A percentile compares a stretch with the other conserved stretches of the same genome.
These are phyloP conservation scores for Calidris pugnax DNA, from an alignment of 2,113 vertebrate genomes.

Conservation along the genomic window DNA sequence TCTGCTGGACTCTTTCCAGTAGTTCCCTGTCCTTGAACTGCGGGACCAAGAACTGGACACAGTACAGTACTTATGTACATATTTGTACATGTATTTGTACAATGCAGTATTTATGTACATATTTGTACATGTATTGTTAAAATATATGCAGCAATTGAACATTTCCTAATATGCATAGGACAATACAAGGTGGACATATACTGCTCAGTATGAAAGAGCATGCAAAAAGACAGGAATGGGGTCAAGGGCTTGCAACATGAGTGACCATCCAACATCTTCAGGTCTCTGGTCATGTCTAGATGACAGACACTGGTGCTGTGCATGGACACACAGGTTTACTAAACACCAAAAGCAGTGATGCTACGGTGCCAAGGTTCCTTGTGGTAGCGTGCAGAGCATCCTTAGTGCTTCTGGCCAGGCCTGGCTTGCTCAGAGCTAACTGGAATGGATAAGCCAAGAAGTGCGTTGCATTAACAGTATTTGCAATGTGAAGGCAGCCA, in stretches of 20 bases:
- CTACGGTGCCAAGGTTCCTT: neutral
- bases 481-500: neutral
- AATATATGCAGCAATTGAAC: neutral
- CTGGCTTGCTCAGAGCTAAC: neutral
- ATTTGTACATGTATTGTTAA: neutral
- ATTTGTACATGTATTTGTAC: too few relatives aligned
- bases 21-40: too few relatives aligned
- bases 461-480: neutral
- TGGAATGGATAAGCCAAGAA: neutral
- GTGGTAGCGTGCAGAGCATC: rapidly evolving
- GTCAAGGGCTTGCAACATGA: neutral
- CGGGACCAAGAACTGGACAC: too few relatives aligned
- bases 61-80: too few relatives aligned
- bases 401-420: neutral
- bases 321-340: neutral
- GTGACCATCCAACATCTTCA: neutral
- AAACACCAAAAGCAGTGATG: neutral
- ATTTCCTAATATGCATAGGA: neutral
- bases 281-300: neutral
- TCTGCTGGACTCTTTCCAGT: too few relatives aligned
- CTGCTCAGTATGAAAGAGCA: neutral
- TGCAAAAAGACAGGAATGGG: neutral
- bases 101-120: too few relatives aligned
- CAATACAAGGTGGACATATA: neutral
- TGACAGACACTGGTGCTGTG: neutral